A percentile compares a stretch with the other conserved stretches of the same genome.
These are phyloP conservation scores for Knipowitschia caucasica DNA, from an alignment of 2,797 vertebrate genomes.

Conservation along the genomic window DNA sequence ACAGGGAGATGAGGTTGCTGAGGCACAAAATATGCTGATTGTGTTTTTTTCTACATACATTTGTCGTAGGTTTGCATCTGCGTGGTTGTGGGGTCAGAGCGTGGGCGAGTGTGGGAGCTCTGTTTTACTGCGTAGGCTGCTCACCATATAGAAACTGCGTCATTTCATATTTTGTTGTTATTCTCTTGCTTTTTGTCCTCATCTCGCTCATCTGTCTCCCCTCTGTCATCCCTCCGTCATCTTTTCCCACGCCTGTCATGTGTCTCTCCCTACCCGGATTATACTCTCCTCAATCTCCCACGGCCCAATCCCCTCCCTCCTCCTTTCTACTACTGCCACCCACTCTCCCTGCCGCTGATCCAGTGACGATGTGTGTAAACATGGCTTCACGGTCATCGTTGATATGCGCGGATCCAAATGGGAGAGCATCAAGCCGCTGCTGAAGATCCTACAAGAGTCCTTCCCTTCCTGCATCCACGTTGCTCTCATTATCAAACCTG, in stretches of 20 bases:
- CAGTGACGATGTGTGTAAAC: slow-evolving; percentile 80
- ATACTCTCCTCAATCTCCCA: slow-evolving; percentile 35
- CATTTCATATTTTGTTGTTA: slow-evolving; percentile 57
- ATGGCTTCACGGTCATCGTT: slow-evolving; percentile 98
- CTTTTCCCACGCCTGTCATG: slow-evolving; percentile 48
- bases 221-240: slow-evolving; percentile 76
- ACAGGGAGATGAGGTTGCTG: slow-evolving; percentile 29
- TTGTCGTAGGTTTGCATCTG: slow-evolving; percentile 35
- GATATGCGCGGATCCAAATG: slow-evolving; percentile 99
- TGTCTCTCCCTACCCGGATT: slow-evolving; percentile 47
- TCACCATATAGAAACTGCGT: slow-evolving; percentile 64
- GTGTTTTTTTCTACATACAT: slow-evolving; percentile 34
- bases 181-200: slow-evolving; percentile 13
- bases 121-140: slow-evolving; percentile 50
- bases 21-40: slow-evolving; percentile 44
- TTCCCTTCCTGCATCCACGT: slow-evolving; percentile 97
- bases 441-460: slow-evolving; percentile 97
- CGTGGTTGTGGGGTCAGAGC: slow-evolving; percentile 9
- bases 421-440: slow-evolving; percentile 96
- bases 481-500: slow-evolving; percentile 98
- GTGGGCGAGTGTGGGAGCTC: slow-evolving; percentile 24
- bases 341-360: slow-evolving; percentile 85
- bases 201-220: slow-evolving; percentile 22
- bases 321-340: slow-evolving; percentile 61
- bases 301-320: slow-evolving; percentile 12